Evolutionary conservation across 1,140 invertebrate genomes (phyloP), one percentile per base, ranked within the genome.

Genomic region (Zophobas atratus): DNA sequence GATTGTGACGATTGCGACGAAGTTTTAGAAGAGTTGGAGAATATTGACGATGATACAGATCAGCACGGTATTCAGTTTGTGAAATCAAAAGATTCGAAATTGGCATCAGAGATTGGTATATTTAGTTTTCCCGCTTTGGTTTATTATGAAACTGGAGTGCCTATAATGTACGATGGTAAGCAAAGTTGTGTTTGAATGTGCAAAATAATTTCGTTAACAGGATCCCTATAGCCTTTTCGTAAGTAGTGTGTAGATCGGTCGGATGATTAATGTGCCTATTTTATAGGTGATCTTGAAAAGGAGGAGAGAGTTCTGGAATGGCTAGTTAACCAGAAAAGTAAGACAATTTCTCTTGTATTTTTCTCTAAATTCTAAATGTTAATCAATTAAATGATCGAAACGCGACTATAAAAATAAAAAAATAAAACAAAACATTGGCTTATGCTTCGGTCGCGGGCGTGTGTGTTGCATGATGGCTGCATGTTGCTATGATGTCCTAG

Each of bases 221-320:
- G 51, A 51, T 79, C 60, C 60, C 36, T 4, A 33, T 41, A 67
- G 60, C 8, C 41, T 67, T 67, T 67, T 41, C 39, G 60, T 67
- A 67, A 67, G 60, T 67, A 67, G n/a, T 4, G 32, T 43, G 38
- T 32, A 43, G 20, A 67, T 43, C 33, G 6, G 60, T 67, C n/a
- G 3, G 39, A 39, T 67, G 6, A 67, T 41, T 67, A 67, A 67
- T 67, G 51, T 74, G 32, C 39, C 49, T 79, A 81, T 89, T 92
- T 93, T 93, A 85, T 92, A 97, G 96, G 96, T 90, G 94, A 98
- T 92, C 93, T 98, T 90, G 95, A 93, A 90, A 95, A 97, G 86
- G 96, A 97, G 92, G 94, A 96, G 88, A 95, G 94, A 91, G 96
- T 98, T 89, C 93, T 98, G 90, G 93, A 95, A 90, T 97, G 95